Conservation (phyloP, 2,113 vertebrate genomes). For the Callaeas wilsoni region DNA sequence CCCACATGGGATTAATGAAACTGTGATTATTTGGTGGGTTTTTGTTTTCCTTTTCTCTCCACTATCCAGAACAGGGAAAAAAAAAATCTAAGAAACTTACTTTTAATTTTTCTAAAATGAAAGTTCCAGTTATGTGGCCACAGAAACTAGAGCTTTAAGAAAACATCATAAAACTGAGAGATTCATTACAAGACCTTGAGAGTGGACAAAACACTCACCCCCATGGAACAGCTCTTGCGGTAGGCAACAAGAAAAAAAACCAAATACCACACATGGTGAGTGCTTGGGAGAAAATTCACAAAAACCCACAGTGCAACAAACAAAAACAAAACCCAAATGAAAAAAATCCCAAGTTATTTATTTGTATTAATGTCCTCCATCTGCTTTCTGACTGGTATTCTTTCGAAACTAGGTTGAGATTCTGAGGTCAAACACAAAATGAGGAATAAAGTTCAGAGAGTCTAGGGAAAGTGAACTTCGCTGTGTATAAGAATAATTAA, state of each 20-base stretch:
- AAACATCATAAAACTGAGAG: neutral
- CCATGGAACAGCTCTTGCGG: neutral
- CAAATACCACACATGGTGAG: neutral
- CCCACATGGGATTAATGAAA: neutral
- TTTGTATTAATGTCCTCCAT: neutral
- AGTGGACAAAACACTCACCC: neutral
- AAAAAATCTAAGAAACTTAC: neutral
- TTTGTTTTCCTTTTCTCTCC: neutral
- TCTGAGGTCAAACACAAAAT: neutral
- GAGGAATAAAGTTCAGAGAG: neutral
- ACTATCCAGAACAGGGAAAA: neutral
- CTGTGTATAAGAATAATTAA: neutral
- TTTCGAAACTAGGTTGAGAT: neutral
- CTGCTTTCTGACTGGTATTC: neutral
- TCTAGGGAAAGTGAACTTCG: neutral
- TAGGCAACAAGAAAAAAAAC: neutral
- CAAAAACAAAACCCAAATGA: neutral
- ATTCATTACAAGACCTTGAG: neutral
- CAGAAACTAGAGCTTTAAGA: neutral
- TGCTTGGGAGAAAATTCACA: neutral
- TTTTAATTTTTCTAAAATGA: neutral
- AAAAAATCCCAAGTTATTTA: neutral
- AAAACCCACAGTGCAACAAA: neutral
- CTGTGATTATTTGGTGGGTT: neutral
- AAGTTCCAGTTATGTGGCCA: neutral